Evolutionary conservation across 2,888 invertebrate species (phyloP), one percentile per base, ranked within the genome.

Genomic region (Icerya purchasi): DNA sequence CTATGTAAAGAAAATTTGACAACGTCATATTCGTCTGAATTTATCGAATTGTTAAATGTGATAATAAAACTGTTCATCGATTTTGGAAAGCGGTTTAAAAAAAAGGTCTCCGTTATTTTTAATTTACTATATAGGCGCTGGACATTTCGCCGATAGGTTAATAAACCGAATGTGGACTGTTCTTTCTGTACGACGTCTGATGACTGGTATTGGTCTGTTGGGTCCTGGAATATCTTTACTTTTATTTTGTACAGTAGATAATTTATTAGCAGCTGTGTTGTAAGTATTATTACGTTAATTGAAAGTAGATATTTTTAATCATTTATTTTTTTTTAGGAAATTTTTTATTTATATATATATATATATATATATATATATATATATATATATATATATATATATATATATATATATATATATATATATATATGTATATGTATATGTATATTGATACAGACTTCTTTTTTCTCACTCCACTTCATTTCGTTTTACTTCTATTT

Each of bases 171-270:
- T 76, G 69, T 80, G 80, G 78, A 77, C 82, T 1, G 76, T 83
- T 56, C 69, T 84, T 62, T 81, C 81, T 54, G 83, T 84, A 18
- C 71, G 84, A 59, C 73, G 83, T 63, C 71, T 83, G 54, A 84
- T 83, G 83, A 84, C 84, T 0, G 75, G 76, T 64, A 76, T 84
- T 59, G 84, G 84, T 24, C 73, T 84, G 22, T 72, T 84, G 18
- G 83, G 82, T 19, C 84, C 84, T 1, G 84, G 80, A n/a, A 69
- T 82, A 60, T 83, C 82, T 70, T 71, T 84, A 51, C 72, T 84
- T 51, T 78, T 80, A 63, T 84, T 84, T 70, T 81, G 80, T 68
- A 79, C 81, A 62, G 81, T 83, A 50, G 78, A 81, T 69, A 80
- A 80, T 72, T 70, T 84, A 64, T 73, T 79, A 23, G 74, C 79